Evolutionary conservation across 2,888 invertebrate genomes (phyloP).

Genomic region (Brachyptera putata): DNA sequence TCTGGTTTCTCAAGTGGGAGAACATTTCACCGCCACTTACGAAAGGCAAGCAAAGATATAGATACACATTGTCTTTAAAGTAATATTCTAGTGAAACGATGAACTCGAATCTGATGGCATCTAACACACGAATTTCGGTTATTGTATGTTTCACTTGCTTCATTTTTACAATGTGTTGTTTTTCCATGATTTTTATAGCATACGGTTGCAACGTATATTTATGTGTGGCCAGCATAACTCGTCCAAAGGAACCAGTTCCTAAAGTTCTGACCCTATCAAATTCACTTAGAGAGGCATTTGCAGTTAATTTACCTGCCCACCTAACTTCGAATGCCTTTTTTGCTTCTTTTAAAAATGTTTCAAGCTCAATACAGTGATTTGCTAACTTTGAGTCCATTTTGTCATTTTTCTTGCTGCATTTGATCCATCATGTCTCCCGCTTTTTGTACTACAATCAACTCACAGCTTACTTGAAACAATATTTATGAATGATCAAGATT

Average conservation of each 20-base stretch:
- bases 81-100: slow-evolving; percentile 23
- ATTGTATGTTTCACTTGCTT: slow-evolving; percentile 30
- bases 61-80: slow-evolving; percentile 28
- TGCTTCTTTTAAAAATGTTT: neutral
- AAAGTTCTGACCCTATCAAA: slow-evolving; percentile 21
- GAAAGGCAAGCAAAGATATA: slow-evolving; percentile 29
- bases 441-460: no score
- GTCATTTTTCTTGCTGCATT: no score
- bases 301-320: neutral
- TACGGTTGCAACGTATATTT: slow-evolving; percentile 10
- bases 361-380: neutral
- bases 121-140: slow-evolving; percentile 26
- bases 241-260: slow-evolving; percentile 29
- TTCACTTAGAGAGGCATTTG: slow-evolving; percentile 8
- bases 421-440: no score
- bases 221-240: slow-evolving; percentile 26
- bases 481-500: no score
- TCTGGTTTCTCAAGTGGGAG: slow-evolving; percentile 17
- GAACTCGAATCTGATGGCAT: slow-evolving; percentile 27
- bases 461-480: no score
- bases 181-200: slow-evolving; percentile 29
- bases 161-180: slow-evolving; percentile 22
- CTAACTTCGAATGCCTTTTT: slow-evolving; percentile 4
- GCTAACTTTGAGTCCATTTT: no score
- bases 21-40: slow-evolving; percentile 31